Conservation (phyloP, 1,140 invertebrate genomes). For the Zaprionus kolodkinae region DNA sequence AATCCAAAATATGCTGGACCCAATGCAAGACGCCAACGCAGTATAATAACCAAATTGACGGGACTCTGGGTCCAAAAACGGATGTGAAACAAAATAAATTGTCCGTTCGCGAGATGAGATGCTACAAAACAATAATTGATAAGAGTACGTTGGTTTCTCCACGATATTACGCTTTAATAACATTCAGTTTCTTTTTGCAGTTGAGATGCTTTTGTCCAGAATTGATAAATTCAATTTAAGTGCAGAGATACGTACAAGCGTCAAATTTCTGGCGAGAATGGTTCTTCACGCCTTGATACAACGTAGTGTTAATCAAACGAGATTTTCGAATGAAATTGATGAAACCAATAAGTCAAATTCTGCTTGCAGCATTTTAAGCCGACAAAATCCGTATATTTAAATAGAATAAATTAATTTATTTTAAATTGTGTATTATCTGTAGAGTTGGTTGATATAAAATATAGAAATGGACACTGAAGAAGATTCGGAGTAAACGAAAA, state of each 20-base stretch:
- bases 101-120: neutral
- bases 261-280: constrained; percentile 33
- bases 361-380: neutral
- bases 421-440: neutral
- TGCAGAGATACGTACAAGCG: neutral
- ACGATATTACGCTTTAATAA: neutral
- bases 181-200: constrained; percentile 9
- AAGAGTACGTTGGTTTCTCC: neutral
- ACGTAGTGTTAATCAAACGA: constrained; percentile 1
- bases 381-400: neutral
- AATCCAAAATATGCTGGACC: constrained; percentile 26
- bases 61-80: neutral
- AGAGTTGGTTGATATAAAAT: neutral
- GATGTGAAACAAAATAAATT: neutral
- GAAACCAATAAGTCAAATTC: neutral
- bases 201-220: constrained; percentile 27
- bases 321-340: neutral
- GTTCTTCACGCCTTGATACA: constrained; percentile 16
- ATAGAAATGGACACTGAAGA: neutral
- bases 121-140: constrained; percentile 6
- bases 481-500: neutral
- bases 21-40: constrained; percentile 25
- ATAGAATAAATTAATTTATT: no score
- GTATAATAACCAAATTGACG: neutral
- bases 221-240: constrained; percentile 21